phyloP scores from a whole-genome alignment of 2,113 vertebrate genomes.

The Oryctolagus cuniculus region DNA sequence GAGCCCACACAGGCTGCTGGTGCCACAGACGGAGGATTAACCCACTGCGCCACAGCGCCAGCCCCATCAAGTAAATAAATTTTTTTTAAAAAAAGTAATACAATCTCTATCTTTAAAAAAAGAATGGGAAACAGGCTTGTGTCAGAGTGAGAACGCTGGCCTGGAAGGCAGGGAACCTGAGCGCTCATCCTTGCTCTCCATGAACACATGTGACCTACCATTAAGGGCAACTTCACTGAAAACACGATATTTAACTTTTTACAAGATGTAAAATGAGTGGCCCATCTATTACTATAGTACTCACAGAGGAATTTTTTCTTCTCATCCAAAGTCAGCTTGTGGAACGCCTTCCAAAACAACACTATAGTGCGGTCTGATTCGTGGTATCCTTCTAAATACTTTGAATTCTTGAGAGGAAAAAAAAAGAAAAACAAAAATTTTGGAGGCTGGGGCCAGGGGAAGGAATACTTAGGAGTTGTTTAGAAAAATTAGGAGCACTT shows the following conservation, averaged over 20 bases:
- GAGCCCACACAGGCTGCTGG: too few relatives aligned
- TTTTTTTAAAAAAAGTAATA: not conserved
- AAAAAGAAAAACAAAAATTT: not conserved
- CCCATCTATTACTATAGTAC: conserved; percentile 74
- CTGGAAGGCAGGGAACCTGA: not conserved
- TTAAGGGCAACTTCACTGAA: conserved; percentile 32
- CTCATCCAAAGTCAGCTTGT: conserved; percentile 85
- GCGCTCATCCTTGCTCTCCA: not conserved
- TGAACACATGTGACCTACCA: not conserved
- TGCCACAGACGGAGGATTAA: too few relatives aligned
- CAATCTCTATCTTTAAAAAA: too few relatives aligned
- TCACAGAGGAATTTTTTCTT: conserved; percentile 92
- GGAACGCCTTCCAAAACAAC: conserved; percentile 93
- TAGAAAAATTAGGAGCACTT: not conserved
- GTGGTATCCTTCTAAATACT: conserved; percentile 85
- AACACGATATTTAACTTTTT: not conserved
- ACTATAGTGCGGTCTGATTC: conserved; percentile 86
- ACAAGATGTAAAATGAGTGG: not conserved
- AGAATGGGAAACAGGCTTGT: not conserved
- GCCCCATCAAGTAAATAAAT: too few relatives aligned
- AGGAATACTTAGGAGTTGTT: not conserved
- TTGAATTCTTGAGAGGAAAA: conserved; percentile 86
- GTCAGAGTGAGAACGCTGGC: not conserved
- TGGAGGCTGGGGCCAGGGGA: not conserved
- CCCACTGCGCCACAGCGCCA: too few relatives aligned